Percentiles rank a stretch among this genome's conserved stretches.
phyloP scores from a whole-genome alignment of 1,140 invertebrate species.

The Pantala flavescens region DNA sequence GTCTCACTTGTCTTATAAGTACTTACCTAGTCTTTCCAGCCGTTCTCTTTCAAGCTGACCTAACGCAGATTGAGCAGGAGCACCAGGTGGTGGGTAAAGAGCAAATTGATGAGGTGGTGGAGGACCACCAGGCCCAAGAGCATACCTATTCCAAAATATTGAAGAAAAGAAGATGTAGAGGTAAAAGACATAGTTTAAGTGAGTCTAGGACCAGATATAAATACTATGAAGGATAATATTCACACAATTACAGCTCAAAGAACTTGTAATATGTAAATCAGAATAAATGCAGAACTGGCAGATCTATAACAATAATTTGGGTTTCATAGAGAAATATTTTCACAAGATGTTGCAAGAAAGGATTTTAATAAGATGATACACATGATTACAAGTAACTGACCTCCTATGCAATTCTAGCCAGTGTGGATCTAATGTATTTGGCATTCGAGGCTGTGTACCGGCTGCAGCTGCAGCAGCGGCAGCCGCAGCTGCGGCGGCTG shows the following conservation, averaged over 20 bases:
- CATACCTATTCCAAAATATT: neutral
- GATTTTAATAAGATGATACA: no score
- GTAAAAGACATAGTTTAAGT: no score
- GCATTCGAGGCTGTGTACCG: constrained; percentile 39
- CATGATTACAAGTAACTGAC: constrained; percentile 26
- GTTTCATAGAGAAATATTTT: no score
- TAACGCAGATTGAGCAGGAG: constrained; percentile 44
- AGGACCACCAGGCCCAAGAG: neutral
- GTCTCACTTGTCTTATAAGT: no score
- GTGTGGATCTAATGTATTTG: constrained; percentile 69
- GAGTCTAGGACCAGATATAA: no score
- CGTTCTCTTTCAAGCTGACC: constrained; percentile 78
- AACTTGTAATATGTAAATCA: no score
- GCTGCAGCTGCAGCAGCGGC: constrained; percentile 40
- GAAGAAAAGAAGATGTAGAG: no score
- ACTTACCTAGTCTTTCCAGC: constrained; percentile 62
- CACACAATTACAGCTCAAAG: no score
- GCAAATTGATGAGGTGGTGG: constrained; percentile 42
- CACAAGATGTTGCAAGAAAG: no score
- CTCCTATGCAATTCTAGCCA: constrained; percentile 83
- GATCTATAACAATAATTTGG: no score
- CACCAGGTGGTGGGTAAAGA: constrained; percentile 43
- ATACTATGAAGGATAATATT: no score
- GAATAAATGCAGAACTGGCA: no score
- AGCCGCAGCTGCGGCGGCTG: constrained; percentile 39